These are phyloP conservation scores for Myanophis thanlyinensis DNA, from an alignment of 2,113 vertebrate species.

Conservation along the genomic window DNA sequence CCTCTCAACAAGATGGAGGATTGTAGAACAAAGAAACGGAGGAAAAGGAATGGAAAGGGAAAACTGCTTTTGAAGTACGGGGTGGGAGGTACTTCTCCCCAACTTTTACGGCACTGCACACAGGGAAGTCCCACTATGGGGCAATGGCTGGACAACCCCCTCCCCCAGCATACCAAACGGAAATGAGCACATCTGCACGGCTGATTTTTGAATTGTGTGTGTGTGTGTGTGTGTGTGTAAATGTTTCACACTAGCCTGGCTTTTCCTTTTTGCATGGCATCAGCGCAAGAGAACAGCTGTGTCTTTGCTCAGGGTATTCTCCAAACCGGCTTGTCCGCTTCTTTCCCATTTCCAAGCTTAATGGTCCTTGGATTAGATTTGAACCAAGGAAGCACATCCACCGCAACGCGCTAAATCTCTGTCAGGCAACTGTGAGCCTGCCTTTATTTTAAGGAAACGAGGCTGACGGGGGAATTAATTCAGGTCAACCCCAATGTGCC, in stretches of 20 bases:
- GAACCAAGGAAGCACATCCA: constrained; percentile 45
- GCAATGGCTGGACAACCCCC: neutral
- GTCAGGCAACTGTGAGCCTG: constrained; percentile 50
- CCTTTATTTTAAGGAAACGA: constrained; percentile 51
- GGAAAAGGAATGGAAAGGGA: neutral
- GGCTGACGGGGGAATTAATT: constrained; percentile 62
- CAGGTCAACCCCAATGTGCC: constrained; percentile 50
- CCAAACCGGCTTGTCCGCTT: neutral
- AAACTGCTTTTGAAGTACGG: neutral
- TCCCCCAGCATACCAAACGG: no score
- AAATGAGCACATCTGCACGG: no score
- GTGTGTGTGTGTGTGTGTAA: no score
- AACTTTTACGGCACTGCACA: neutral
- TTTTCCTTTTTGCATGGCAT: neutral
- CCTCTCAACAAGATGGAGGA: neutral
- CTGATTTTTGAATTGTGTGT: neutral
- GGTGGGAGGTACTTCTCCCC: neutral
- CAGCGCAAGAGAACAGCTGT: neutral
- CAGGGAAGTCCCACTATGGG: neutral
- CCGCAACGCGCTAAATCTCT: constrained; percentile 58
- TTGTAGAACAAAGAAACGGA: neutral
- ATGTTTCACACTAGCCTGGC: no score
- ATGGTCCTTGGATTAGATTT: constrained; percentile 57
- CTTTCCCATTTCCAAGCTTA: constrained; percentile 58
- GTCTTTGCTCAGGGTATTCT: neutral